Evolutionary conservation across 2,888 invertebrate species (phyloP).

Genomic region (Hydropsyche betteni): DNA sequence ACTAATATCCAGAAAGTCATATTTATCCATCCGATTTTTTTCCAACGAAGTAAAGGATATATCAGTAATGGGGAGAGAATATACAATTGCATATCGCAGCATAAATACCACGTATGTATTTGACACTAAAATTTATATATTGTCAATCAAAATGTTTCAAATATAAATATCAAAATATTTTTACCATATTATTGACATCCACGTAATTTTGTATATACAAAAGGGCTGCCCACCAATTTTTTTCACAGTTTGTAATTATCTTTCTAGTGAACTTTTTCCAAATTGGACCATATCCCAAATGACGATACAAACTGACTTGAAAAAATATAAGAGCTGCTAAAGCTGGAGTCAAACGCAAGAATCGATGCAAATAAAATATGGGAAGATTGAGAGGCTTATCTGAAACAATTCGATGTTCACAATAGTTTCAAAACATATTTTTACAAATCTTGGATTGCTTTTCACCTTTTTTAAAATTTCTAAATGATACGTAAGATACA

Average conservation of each 20-base stretch:
- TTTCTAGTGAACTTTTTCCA: slow-evolving; percentile 54
- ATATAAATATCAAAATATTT: neutral
- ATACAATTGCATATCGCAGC: slow-evolving; percentile 47
- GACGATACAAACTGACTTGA: slow-evolving; percentile 55
- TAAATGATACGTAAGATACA: slow-evolving; percentile 58
- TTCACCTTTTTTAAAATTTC: slow-evolving; percentile 44
- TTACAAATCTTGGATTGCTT: too few species aligned
- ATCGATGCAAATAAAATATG: slow-evolving; percentile 45
- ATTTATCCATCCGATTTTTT: slow-evolving; percentile 38
- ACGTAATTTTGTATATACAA: slow-evolving; percentile 41
- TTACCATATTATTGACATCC: slow-evolving; percentile 34
- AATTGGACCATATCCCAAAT: slow-evolving; percentile 59
- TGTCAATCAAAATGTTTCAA: too few species aligned
- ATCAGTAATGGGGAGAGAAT: slow-evolving; percentile 46
- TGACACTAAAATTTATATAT: slow-evolving; percentile 39
- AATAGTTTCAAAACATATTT: slow-evolving; percentile 44
- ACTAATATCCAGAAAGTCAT: slow-evolving; percentile 35
- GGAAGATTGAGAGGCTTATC: slow-evolving; percentile 34
- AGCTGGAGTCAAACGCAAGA: slow-evolving; percentile 45
- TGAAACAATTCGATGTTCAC: neutral
- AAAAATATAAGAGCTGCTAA: slow-evolving; percentile 41
- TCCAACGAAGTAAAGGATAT: slow-evolving; percentile 40
- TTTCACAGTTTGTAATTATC: neutral
- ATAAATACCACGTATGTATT: slow-evolving; percentile 44
- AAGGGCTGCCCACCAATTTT: slow-evolving; percentile 37